Conservation (phyloP, 2,113 vertebrate genomes). For the Phalacrocorax pelagicus region DNA sequence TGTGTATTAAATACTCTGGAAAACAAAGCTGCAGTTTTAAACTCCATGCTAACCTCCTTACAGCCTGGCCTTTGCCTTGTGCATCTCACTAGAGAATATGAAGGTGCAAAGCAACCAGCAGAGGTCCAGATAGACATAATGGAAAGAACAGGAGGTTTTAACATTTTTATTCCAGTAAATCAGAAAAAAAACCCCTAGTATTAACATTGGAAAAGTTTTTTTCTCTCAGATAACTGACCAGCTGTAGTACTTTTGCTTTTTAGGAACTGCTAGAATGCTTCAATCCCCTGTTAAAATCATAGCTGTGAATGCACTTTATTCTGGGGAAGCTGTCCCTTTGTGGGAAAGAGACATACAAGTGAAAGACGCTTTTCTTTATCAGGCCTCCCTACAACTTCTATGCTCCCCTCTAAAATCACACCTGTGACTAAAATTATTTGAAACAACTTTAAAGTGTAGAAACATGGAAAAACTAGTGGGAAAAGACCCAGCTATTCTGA, state of each 20-base stretch:
- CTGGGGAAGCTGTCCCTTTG: background rate
- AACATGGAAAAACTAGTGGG: background rate
- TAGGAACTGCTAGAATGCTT: background rate
- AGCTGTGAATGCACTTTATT: background rate
- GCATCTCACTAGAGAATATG: background rate
- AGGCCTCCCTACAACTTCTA: background rate
- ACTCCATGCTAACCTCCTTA: background rate
- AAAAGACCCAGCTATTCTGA: background rate
- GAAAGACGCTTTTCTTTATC: background rate
- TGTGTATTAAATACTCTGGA: background rate
- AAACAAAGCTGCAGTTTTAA: background rate
- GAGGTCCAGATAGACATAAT: background rate
- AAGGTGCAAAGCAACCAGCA: background rate
- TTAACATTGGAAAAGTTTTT: background rate
- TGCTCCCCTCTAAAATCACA: background rate
- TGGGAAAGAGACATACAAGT: background rate
- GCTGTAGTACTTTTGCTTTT: background rate
- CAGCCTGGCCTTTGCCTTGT: background rate
- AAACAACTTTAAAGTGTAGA: background rate
- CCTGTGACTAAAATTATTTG: background rate
- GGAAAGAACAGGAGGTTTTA: background rate
- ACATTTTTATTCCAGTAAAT: background rate
- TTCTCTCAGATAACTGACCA: background rate
- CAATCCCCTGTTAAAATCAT: background rate
- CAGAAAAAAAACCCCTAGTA: background rate